Conservation (phyloP, 2,797 vertebrate species). For the Artibeus lituratus region DNA sequence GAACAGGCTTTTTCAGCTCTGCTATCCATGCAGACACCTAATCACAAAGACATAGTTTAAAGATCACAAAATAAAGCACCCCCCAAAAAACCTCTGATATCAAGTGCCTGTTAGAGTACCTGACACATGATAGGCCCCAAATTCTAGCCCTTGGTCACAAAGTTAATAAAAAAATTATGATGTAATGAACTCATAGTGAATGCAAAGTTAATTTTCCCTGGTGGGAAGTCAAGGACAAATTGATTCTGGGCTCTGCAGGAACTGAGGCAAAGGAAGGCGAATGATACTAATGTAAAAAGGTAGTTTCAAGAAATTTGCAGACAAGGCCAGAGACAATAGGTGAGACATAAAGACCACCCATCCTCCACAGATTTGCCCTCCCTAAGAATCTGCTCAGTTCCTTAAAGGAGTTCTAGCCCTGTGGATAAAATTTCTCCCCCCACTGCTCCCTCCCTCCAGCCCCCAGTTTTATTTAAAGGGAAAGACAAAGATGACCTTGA, state of each 20-base stretch:
- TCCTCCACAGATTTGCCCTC: rapidly evolving
- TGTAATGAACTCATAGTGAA: background rate
- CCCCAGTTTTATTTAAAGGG: background rate
- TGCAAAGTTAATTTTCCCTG: background rate
- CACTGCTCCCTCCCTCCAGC: background rate
- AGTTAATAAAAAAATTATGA: background rate
- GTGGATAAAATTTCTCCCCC: background rate
- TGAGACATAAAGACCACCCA: background rate
- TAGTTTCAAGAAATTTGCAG: background rate
- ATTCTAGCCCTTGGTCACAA: background rate
- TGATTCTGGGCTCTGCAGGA: background rate
- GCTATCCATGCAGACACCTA: background rate
- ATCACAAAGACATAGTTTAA: background rate
- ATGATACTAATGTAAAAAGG: rapidly evolving
- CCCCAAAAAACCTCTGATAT: background rate
- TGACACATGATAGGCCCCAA: background rate
- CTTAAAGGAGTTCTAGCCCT: background rate
- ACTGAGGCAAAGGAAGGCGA: background rate
- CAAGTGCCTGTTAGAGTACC: background rate
- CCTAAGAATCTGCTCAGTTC: background rate
- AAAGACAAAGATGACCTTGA: background rate
- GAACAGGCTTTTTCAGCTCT: background rate
- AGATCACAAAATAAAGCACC: background rate
- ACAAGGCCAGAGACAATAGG: background rate
- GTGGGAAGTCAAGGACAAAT: background rate